Evolutionary conservation across 2,113 vertebrate species (phyloP).

Genomic region (Oceanodroma tethys): DNA sequence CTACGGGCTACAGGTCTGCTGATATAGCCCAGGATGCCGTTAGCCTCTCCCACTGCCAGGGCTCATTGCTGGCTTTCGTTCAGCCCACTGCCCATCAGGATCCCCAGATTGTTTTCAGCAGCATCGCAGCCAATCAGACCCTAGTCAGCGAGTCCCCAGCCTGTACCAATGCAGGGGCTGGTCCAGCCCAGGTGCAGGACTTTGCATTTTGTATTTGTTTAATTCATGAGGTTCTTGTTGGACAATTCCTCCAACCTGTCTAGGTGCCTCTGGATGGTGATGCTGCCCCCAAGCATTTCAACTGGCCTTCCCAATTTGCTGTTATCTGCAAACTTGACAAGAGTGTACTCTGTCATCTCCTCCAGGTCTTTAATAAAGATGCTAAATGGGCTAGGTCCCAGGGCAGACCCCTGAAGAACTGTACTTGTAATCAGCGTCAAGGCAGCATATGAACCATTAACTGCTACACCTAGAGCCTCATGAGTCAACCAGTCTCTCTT

Average conservation of each 20-base stretch:
- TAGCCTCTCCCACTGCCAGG: not conserved
- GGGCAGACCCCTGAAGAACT: not conserved
- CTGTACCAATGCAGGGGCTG: not conserved
- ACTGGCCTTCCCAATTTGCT: not conserved
- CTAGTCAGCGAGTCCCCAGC: not conserved
- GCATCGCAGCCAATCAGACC: not conserved
- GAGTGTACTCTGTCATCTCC: not conserved
- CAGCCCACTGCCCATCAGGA: not conserved
- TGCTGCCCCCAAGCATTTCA: fast-evolving
- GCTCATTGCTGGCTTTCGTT: not conserved
- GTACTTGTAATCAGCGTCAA: not conserved
- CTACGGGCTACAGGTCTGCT: not conserved
- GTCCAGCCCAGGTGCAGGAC: not conserved
- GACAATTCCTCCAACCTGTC: not conserved
- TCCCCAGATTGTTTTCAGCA: not conserved
- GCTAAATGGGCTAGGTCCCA: not conserved
- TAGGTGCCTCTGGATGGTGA: not conserved
- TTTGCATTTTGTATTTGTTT: not conserved
- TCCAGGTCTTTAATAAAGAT: not conserved
- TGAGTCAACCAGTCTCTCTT: not conserved
- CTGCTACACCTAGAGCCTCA: not conserved
- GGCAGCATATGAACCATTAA: not conserved
- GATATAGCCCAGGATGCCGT: not conserved
- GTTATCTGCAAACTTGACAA: not conserved
- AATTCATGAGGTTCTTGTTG: not conserved